Conservation (phyloP, 2,113 vertebrate species). For the Megaptera novaeangliae region DNA sequence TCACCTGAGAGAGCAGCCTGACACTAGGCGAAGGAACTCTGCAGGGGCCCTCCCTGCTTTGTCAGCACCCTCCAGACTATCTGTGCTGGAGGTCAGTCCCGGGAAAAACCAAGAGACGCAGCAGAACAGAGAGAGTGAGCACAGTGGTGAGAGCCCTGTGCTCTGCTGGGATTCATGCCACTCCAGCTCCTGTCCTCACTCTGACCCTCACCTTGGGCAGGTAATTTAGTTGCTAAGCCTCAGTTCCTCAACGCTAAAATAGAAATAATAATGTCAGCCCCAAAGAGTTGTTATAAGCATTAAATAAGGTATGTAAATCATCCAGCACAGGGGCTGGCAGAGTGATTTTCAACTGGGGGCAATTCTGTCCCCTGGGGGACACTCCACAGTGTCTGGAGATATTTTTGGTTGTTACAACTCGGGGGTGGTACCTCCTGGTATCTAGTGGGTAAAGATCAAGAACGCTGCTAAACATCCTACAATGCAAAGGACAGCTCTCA, state of each 20-base stretch:
- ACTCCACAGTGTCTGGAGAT: neutral
- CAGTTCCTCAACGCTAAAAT: neutral
- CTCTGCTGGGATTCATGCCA: neutral
- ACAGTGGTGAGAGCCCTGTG: neutral
- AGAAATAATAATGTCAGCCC: neutral
- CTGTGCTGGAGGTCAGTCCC: neutral
- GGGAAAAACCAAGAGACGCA: neutral
- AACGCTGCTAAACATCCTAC: neutral
- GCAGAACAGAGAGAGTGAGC: neutral
- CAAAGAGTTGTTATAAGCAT: neutral
- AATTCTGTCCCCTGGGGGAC: neutral
- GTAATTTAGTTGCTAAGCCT: neutral
- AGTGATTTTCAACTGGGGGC: neutral
- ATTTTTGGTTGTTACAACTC: neutral
- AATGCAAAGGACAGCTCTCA: neutral
- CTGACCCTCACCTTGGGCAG: neutral
- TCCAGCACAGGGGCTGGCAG: neutral
- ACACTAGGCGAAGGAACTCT: neutral
- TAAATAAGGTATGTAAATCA: neutral
- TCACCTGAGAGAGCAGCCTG: neutral
- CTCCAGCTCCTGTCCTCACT: neutral
- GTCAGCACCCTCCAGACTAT: neutral
- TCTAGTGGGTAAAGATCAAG: neutral
- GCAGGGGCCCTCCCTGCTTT: neutral
- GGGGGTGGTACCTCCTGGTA: neutral